phyloP scores from a whole-genome alignment of 2,888 invertebrate species.

The Ochropacha duplaris region DNA sequence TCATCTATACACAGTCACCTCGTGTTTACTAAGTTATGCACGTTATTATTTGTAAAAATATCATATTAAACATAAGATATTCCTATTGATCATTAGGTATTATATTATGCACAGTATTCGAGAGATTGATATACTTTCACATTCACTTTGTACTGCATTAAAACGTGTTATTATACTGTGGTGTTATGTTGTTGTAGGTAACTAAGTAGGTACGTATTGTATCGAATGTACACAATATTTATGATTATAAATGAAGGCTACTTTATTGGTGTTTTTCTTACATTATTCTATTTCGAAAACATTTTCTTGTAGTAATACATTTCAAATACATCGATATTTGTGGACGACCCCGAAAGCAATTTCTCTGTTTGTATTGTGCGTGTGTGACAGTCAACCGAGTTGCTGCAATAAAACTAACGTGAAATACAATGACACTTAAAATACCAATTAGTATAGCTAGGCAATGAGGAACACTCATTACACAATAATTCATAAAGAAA shows the following conservation, averaged over 20 bases:
- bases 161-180: too few species aligned
- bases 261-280: slow-evolving; percentile 75
- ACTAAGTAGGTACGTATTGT: not conserved
- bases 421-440: slow-evolving; percentile 35
- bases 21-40: not conserved
- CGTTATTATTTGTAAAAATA: not conserved
- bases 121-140: not conserved
- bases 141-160: not conserved
- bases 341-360: slow-evolving; percentile 67
- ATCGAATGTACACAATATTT: slow-evolving; percentile 10
- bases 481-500: slow-evolving; percentile 40
- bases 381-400: slow-evolving; percentile 60
- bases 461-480: slow-evolving; percentile 42
- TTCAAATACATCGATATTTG: slow-evolving; percentile 42
- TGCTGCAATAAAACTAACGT: slow-evolving; percentile 37
- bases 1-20: not conserved
- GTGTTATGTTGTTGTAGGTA: too few species aligned
- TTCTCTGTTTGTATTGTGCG: slow-evolving; percentile 62
- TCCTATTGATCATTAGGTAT: not conserved
- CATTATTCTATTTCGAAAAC: slow-evolving; percentile 58
- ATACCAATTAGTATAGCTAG: slow-evolving; percentile 43
- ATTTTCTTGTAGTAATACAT: slow-evolving; percentile 37
- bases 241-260: slow-evolving; percentile 60
- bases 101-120: not conserved
- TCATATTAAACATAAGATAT: not conserved